Conservation (phyloP, 35 echinoderm and acorn worm genomes). For the Nesometra sesokonis region DNA sequence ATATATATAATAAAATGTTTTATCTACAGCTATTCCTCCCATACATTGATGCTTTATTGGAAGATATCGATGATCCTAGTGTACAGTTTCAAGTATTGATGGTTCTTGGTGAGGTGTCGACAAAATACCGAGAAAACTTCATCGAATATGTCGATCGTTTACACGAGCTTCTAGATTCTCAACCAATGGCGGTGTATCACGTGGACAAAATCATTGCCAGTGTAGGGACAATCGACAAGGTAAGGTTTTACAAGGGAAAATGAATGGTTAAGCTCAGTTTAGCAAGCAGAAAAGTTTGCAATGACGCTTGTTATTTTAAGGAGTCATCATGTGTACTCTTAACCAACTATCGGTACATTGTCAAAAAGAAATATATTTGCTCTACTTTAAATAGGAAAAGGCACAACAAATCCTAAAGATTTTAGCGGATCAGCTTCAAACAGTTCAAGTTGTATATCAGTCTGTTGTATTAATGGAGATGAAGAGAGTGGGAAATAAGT, state of each 20-base stretch:
- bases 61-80: constrained; percentile 26
- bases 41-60: constrained; percentile 36
- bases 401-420: constrained; percentile 51
- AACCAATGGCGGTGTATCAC: constrained; percentile 26
- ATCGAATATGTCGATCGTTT: constrained; percentile 39
- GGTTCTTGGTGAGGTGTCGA: constrained; percentile 37
- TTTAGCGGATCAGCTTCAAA: constrained; percentile 43
- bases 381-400: constrained; percentile 18
- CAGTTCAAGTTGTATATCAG: constrained; percentile 42
- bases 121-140: constrained; percentile 40
- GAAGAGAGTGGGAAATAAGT: constrained; percentile 53
- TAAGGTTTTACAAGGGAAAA: background rate
- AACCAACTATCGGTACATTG: too few species aligned
- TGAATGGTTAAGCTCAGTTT: background rate
- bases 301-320: background rate
- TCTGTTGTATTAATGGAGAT: constrained; percentile 63
- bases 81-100: constrained; percentile 18
- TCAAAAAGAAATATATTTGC: background rate
- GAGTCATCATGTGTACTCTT: background rate
- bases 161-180: constrained; percentile 19
- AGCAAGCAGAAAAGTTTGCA: background rate
- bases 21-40: constrained; percentile 33
- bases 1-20: background rate
- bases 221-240: constrained; percentile 65
- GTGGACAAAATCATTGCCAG: constrained; percentile 58